Base-by-base conservation (phyloP, 2,888 invertebrate species). In the Pherbina coryleti region DNA sequence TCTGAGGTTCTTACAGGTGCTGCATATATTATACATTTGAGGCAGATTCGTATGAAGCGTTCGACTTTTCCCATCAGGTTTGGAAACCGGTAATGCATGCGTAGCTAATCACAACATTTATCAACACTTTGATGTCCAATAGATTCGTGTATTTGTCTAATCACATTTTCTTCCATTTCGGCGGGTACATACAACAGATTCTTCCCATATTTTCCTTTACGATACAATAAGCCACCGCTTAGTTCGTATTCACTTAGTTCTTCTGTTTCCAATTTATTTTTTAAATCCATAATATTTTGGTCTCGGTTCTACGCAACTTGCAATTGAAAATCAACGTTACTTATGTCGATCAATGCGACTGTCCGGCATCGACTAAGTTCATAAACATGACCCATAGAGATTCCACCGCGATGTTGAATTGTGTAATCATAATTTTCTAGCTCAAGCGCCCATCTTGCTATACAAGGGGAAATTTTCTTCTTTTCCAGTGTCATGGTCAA, bases 51-150 rank as follows among this genome's bases (percentile, higher is more conserved):
- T n/a, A 64, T 78, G 51, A 75, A 77, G 5, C 51, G 31, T 34
- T 71, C 53, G 3, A 77, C 69, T 71, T 79, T 79, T 28, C 28
- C 28, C 37, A n/a, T 25, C 73, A 77, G 66, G 44, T 67, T 70
- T 8, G 77, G 77, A 57, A 78, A 73, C 73, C 78, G 78, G 49
- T 79, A 76, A 3, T 66, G 37, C 0, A 14, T 49, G 8, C 53
- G 72, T 25, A 79, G 53, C 53, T 78, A 60, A 11, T 73, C 14
- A 44, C 31, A 77, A 60, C 78, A 78, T 64, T 78, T 80, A 22
- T 44, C 69, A 22, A 71, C 19, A 25, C 71, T 31, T 5, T 66
- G 44, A 49, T 78, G 76, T 11, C 78, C 76, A 19, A 78, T 22
- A n/a, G 72, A 31, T 53, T 78, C 76, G 22, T 76, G 72, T n/a